These are phyloP conservation scores for Gobius niger DNA, from an alignment of 2,113 vertebrate species.

Conservation along the genomic window DNA sequence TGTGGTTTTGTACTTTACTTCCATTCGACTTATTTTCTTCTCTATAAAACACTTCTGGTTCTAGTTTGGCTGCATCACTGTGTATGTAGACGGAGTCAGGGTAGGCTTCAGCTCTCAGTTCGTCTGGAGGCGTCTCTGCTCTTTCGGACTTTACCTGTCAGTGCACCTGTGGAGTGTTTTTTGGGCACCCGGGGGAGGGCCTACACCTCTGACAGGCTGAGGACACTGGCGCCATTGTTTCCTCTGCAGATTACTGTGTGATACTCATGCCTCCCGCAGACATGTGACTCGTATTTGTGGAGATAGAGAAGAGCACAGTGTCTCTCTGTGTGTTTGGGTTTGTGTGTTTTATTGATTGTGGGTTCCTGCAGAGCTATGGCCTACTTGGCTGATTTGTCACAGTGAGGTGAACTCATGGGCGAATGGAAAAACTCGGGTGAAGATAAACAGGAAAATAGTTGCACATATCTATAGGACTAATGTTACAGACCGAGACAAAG, in stretches of 20 bases:
- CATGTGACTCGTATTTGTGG: slow-evolving; percentile 62
- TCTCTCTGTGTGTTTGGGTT: slow-evolving; percentile 18
- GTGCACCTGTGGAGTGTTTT: slow-evolving; percentile 25
- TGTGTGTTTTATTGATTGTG: slow-evolving; percentile 20
- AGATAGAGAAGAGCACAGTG: slow-evolving; percentile 30
- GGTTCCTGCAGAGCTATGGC: slow-evolving; percentile 4
- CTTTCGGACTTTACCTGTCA: slow-evolving; percentile 13
- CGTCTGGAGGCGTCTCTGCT: slow-evolving; percentile 4
- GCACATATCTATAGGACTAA: slow-evolving; percentile 12
- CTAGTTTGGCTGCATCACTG: neutral
- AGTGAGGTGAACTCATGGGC: slow-evolving; percentile 21
- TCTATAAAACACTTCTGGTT: neutral
- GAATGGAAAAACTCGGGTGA: slow-evolving; percentile 18
- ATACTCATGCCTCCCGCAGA: slow-evolving; percentile 53
- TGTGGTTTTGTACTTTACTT: no score
- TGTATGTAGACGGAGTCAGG: slow-evolving; percentile 2
- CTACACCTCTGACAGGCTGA: slow-evolving; percentile 23
- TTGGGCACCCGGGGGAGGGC: slow-evolving; percentile 1
- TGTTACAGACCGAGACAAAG: neutral
- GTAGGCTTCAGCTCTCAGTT: slow-evolving; percentile 5
- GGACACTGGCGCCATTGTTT: slow-evolving; percentile 59
- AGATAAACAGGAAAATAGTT: neutral
- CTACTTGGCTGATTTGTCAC: slow-evolving; percentile 32
- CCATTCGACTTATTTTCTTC: neutral
- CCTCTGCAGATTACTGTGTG: slow-evolving; percentile 54